Evolutionary conservation across 2,888 invertebrate species (phyloP), one percentile per base, ranked within the genome.

Genomic region (Odontothrips loti): DNA sequence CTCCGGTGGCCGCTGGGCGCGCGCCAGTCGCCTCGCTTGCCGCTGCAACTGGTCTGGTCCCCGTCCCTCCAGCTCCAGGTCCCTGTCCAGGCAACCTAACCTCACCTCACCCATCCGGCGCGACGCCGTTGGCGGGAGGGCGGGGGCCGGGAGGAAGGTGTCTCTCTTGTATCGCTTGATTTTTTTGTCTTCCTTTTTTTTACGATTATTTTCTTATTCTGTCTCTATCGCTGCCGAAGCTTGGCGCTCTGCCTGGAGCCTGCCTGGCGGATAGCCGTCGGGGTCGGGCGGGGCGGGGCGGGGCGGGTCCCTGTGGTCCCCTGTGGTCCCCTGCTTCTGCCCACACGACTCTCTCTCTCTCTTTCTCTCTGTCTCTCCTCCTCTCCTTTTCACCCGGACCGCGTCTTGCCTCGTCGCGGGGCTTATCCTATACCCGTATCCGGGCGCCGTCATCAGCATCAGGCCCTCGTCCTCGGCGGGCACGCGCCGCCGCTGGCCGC

Each of bases 171-270:
- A 27, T 75, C 68, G 68, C 68, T 75, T 75, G 68, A 10, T 75
- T 75, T 75, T 75, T 75, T 68, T n/a, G n/a, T n/a, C 68, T 12
- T 75, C 27, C 23, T 75, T 75, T 75, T 27, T 75, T 75, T 75
- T 75, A 75, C 68, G 27, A 75, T 75, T 75, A 75, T 75, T 75
- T 75, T 75, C 68, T 75, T 75, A 75, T 75, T 75, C 68, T 75
- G 68, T 75, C 68, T 75, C 68, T 75, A 75, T 75, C 68, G 68
- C 68, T 75, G 68, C 68, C 68, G 68, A 75, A 75, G 68, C 68
- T 27, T 23, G 68, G 68, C 68, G 23, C 27, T 23, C 23, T 27
- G 68, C 68, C 68, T 75, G 68, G 68, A 23, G 68, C 68, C 68
- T 75, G 68, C 68, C 68, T 75, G 68, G 23, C 23, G 68, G 68